Conservation (phyloP, 2,113 vertebrate species). For the Cryptoleucopteryx plumbea region DNA sequence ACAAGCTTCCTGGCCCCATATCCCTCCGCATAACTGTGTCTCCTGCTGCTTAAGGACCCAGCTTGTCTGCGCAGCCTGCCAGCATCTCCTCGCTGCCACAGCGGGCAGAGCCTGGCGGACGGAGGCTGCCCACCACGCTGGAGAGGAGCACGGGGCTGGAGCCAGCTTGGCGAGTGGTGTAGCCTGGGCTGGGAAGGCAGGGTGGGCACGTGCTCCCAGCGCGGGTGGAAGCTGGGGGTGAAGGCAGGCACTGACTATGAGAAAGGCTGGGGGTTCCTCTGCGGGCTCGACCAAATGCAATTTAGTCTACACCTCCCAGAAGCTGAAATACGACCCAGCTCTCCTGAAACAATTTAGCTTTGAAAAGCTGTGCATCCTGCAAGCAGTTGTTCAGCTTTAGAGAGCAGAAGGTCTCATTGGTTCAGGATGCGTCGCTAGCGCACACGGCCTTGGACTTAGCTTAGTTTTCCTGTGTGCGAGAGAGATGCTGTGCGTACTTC, state of each 20-base stretch:
- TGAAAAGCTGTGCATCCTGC: not conserved
- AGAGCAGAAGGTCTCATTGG: not conserved
- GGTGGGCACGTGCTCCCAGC: rapidly evolving
- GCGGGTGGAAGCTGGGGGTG: not conserved
- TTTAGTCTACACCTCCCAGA: not conserved
- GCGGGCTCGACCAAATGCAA: not conserved
- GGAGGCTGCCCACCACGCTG: not conserved
- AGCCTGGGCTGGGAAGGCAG: not conserved
- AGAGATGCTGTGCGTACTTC: not conserved
- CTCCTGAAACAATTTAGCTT: not conserved
- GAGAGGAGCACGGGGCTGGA: not conserved
- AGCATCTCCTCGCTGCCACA: not conserved
- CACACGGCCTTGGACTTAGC: not conserved
- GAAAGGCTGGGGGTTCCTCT: not conserved
- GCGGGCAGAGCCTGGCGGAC: not conserved
- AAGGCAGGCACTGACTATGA: not conserved
- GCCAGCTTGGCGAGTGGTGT: not conserved
- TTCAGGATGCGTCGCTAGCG: not conserved
- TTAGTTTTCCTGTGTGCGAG: not conserved
- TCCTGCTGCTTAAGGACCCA: not conserved
- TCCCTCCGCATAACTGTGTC: not conserved
- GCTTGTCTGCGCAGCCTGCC: not conserved
- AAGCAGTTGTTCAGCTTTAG: not conserved
- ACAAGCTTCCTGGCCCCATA: not conserved
- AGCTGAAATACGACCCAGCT: not conserved